Base-by-base conservation (phyloP, 2,113 vertebrate species). In the Bubalus kerabau region DNA sequence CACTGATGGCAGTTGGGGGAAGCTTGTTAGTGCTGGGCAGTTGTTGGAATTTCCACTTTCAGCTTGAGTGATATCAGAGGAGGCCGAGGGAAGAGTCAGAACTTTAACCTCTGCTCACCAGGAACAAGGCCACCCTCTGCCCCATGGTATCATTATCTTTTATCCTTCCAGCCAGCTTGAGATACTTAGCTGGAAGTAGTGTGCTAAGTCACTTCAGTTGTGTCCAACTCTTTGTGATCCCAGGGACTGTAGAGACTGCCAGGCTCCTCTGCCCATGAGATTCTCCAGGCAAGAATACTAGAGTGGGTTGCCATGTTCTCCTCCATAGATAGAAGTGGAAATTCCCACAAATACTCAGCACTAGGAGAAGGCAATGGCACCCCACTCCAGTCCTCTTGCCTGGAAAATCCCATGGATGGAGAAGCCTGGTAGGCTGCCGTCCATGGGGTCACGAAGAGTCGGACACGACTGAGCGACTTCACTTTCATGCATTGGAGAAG, bases 401-500 rank as follows among this genome's bases (percentile, higher is more conserved):
- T 59, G 24, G 57, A 59, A 59, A 59, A 59, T 59, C 57, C 57
- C 24, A 59, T 26, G 24, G 57, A 26, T 5, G 4, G 10, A 59
- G 57, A 24, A 59, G 24, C 24, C 24, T 26, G 57, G 57, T 59
- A 6, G 12, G 59, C 12, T 60, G 11, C 11, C 12, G 2, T 60
- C 57, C 57, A 28, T 28, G 57, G 2, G 2, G 57, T 60, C 26
- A 0, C 2, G 28, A 60, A 60, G 2, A 59, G 24, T 28, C 5
- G 0, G 57, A 60, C 26, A 13, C 0, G 2, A 28, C 57, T 60
- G 24, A 28, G 24, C 1, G 5, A 13, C 26, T 60, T 60, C 57
- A 59, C 24, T 59, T 59, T 26, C 4, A 26, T 2, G 59, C 59
- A 6, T 28, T 28, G 59, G 59, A 28, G 26, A 60, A 60, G 59